Conservation (phyloP, 2,797 vertebrate species). For the Halcyon smyrnensis region DNA sequence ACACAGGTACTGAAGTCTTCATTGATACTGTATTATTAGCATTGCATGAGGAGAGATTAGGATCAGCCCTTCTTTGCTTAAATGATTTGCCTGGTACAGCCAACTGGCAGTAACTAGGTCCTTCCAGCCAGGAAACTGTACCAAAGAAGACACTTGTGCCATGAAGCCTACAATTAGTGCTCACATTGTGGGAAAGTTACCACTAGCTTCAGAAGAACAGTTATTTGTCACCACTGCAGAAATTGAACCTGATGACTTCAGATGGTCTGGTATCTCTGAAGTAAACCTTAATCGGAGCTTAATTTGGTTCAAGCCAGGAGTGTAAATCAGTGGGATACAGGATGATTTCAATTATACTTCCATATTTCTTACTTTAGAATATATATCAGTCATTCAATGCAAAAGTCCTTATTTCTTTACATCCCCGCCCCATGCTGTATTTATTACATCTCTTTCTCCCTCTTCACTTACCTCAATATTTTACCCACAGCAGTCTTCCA, state of each 20-base stretch:
- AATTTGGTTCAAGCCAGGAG: not conserved
- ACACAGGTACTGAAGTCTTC: slow-evolving; percentile 54
- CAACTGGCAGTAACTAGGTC: slow-evolving; percentile 18
- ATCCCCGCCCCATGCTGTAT: not conserved
- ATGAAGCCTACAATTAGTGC: not conserved
- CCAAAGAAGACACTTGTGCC: slow-evolving; percentile 15
- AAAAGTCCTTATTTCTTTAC: not conserved
- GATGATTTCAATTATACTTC: not conserved
- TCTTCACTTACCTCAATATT: not conserved
- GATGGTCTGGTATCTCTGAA: not conserved
- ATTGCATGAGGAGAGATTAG: slow-evolving; percentile 66
- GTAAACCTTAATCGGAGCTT: not conserved
- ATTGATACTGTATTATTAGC: slow-evolving; percentile 61
- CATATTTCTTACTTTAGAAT: not conserved
- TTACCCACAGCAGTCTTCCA: not conserved
- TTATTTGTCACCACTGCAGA: not conserved
- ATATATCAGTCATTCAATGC: not conserved
- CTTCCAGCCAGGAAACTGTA: slow-evolving; percentile 22
- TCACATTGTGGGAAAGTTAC: not conserved
- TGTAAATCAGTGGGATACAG: not conserved
- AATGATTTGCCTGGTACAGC: slow-evolving; percentile 60
- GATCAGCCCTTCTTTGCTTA: slow-evolving; percentile 61
- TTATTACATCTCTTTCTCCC: not conserved
- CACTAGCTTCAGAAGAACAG: not conserved
- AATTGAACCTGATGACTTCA: not conserved